phyloP scores from a whole-genome alignment of 2,113 vertebrate species.

The Galbula dea region DNA sequence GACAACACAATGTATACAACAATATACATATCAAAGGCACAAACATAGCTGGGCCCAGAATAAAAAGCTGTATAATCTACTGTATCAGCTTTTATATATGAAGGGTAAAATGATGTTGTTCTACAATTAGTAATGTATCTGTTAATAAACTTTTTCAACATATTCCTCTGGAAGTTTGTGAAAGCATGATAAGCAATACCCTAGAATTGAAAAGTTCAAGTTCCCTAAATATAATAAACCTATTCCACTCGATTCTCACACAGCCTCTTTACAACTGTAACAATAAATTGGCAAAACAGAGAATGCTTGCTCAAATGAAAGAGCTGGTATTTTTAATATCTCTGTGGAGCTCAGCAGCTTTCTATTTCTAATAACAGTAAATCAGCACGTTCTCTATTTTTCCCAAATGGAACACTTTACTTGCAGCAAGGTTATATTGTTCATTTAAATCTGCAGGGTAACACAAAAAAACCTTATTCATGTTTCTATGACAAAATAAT shows the following conservation, averaged over 20 bases:
- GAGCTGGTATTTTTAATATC: neutral
- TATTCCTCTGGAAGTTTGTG: neutral
- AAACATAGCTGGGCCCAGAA: neutral
- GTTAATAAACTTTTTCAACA: neutral
- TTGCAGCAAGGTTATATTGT: fast-evolving
- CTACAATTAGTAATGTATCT: neutral
- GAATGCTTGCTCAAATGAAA: neutral
- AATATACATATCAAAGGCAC: neutral
- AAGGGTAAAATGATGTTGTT: neutral
- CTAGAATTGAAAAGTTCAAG: neutral
- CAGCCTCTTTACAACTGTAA: neutral
- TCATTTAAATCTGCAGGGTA: neutral
- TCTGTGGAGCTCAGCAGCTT: neutral
- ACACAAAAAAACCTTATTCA: neutral
- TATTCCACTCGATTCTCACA: neutral
- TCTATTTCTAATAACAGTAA: neutral
- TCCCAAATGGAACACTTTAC: neutral
- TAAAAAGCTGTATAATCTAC: neutral
- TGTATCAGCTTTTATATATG: neutral
- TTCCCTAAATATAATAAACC: neutral
- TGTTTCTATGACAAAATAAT: neutral
- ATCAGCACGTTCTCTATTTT: neutral
- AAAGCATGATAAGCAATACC: neutral
- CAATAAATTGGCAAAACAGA: neutral
- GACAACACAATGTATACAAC: neutral